These are phyloP conservation scores for Drosophila recens DNA, from an alignment of 2,888 invertebrate genomes.

Conservation along the genomic window DNA sequence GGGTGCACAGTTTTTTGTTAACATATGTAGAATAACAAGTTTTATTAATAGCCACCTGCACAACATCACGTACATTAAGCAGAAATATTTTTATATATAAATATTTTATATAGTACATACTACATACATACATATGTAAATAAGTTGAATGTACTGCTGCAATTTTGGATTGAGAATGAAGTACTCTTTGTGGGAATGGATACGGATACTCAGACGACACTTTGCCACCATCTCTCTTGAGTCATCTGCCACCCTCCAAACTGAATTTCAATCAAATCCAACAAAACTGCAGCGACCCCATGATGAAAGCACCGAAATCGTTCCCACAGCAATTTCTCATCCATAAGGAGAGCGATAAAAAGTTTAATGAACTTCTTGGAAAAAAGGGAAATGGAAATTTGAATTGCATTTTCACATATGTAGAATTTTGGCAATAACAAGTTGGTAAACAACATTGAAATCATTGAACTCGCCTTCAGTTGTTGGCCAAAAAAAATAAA, in stretches of 20 bases:
- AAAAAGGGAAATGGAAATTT: conserved; percentile 44
- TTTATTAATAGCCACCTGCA: conserved; percentile 59
- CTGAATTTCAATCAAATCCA: not conserved
- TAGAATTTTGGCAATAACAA: conserved; percentile 24
- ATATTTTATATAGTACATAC: conserved; percentile 22
- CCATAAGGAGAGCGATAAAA: conserved; percentile 23
- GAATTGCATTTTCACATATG: conserved; percentile 35
- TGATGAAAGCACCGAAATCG: not conserved
- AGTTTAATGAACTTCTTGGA: conserved; percentile 70
- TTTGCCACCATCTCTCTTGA: conserved; percentile 7
- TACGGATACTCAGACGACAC: not conserved
- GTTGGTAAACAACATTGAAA: conserved; percentile 22
- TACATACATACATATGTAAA: conserved; percentile 12
- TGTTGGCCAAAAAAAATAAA: conserved; percentile 29
- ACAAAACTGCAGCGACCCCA: conserved; percentile 5
- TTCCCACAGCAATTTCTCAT: conserved; percentile 49
- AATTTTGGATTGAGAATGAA: conserved; percentile 9
- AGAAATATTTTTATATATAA: conserved; percentile 11
- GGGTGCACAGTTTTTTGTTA: conserved; percentile 39
- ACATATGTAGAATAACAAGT: conserved; percentile 40
- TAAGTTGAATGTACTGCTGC: conserved; percentile 56
- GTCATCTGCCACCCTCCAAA: conserved; percentile 14
- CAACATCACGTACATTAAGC: conserved; percentile 30
- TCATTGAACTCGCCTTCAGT: conserved; percentile 57
- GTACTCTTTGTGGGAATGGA: conserved; percentile 8